These are phyloP conservation scores for Noturus placidus DNA, from an alignment of 2,113 vertebrate species.

Conservation along the genomic window DNA sequence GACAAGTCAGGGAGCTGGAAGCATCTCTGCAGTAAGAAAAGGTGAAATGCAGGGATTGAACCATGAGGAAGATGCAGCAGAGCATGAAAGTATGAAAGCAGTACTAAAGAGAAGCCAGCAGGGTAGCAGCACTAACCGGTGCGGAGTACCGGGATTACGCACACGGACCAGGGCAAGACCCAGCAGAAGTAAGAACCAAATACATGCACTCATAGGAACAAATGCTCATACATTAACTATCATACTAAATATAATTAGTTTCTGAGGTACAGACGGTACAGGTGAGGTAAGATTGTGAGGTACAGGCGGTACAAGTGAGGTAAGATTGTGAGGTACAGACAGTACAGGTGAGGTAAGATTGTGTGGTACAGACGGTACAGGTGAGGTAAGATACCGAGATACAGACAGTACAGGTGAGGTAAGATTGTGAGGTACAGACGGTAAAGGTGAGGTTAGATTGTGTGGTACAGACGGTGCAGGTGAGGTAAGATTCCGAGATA, in stretches of 20 bases:
- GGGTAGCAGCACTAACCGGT: slow-evolving; percentile 66
- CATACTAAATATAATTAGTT: neutral
- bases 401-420: neutral
- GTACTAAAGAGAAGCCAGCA: slow-evolving; percentile 80
- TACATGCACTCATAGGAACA: neutral
- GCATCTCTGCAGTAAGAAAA: slow-evolving; percentile 63
- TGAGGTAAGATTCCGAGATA: neutral
- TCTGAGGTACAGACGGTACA: neutral
- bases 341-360: neutral
- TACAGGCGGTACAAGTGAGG: neutral
- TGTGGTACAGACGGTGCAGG: neutral
- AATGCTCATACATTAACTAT: neutral
- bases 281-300: neutral
- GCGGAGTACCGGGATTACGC: slow-evolving; percentile 71
- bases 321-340: neutral
- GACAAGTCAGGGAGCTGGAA: slow-evolving; percentile 33
- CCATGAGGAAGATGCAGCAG: slow-evolving; percentile 80
- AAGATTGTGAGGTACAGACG: neutral
- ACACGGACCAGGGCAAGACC: slow-evolving; percentile 79
- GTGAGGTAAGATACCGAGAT: neutral
- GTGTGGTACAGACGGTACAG: neutral
- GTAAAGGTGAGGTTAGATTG: neutral
- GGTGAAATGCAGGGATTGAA: slow-evolving; percentile 78
- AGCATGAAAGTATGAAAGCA: slow-evolving; percentile 93
- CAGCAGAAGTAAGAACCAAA: slow-evolving; percentile 69